Evolutionary conservation across 2,888 invertebrate species (phyloP).

Genomic region (Adineta ricciae): DNA sequence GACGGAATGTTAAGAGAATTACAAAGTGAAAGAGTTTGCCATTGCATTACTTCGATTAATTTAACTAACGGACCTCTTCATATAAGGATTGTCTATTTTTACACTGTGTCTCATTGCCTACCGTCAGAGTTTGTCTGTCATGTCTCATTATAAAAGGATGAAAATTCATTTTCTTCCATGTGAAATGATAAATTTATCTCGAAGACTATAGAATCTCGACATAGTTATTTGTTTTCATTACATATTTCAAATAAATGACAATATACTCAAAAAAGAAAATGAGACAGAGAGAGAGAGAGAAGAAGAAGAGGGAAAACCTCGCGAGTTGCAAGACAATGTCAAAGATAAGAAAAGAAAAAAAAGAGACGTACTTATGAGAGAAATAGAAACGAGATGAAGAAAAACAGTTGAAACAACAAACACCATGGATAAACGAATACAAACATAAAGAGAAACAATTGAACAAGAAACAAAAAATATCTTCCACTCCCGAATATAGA

Average conservation of each 20-base stretch:
- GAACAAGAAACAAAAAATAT: not conserved
- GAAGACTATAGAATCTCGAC: not conserved
- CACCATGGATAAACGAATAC: constrained; percentile 5
- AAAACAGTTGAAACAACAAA: not conserved
- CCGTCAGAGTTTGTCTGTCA: too few species aligned
- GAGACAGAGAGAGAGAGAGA: too few species aligned
- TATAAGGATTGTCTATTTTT: too few species aligned
- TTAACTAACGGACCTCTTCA: too few species aligned
- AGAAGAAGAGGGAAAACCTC: not conserved
- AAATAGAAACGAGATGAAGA: not conserved
- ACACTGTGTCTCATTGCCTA: too few species aligned
- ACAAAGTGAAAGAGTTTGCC: not conserved
- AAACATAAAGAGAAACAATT: not conserved
- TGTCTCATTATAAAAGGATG: too few species aligned
- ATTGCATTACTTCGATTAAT: too few species aligned
- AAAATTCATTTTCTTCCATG: not conserved
- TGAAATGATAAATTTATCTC: not conserved
- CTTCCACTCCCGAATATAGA: not conserved
- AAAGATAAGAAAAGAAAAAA: not conserved
- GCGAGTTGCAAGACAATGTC: not conserved
- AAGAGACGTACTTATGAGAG: not conserved
- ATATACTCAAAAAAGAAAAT: not conserved
- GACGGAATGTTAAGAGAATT: not conserved
- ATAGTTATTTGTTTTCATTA: not conserved
- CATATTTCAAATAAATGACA: not conserved